A percentile compares a stretch with the other conserved stretches of the same genome.
phyloP scores from a whole-genome alignment of 2,113 vertebrate genomes.

The Pterophyllum scalare region DNA sequence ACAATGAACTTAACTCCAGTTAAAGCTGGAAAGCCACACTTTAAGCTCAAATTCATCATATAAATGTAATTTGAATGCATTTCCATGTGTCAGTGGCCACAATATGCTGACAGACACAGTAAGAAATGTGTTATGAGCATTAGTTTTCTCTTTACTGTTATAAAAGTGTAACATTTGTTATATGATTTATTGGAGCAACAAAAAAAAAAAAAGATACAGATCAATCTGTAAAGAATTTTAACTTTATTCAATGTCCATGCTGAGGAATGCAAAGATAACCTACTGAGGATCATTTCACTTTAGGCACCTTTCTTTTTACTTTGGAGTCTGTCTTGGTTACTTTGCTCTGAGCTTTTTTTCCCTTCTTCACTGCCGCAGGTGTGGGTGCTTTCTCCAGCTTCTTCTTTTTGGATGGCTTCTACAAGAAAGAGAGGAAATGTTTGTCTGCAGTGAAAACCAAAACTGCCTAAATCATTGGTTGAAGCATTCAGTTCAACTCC shows the following conservation, averaged over 20 bases:
- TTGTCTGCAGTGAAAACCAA: neutral
- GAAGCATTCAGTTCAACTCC: neutral
- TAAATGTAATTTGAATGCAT: neutral
- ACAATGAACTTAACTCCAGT: neutral
- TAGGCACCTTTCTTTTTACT: slow-evolving; percentile 59
- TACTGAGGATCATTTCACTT: slow-evolving; percentile 53
- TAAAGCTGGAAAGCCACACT: neutral
- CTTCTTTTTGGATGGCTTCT: slow-evolving; percentile 60
- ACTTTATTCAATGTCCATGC: slow-evolving; percentile 26
- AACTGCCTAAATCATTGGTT: rapidly evolving
- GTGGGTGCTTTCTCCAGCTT: slow-evolving; percentile 55
- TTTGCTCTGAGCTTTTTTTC: slow-evolving; percentile 34
- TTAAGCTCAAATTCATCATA: neutral
- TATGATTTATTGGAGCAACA: neutral
- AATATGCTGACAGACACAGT: neutral
- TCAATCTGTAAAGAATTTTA: no score
- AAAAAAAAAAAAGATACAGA: no score
- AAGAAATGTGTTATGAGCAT: neutral
- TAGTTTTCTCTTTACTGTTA: neutral
- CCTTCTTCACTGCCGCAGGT: slow-evolving; percentile 41
- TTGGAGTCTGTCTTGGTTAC: slow-evolving; percentile 12
- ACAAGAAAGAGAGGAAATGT: neutral
- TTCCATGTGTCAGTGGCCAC: neutral
- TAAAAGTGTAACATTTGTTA: neutral
- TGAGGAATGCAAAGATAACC: neutral